Conservation (phyloP, 2,888 invertebrate genomes). For the Pherbina coryleti region DNA sequence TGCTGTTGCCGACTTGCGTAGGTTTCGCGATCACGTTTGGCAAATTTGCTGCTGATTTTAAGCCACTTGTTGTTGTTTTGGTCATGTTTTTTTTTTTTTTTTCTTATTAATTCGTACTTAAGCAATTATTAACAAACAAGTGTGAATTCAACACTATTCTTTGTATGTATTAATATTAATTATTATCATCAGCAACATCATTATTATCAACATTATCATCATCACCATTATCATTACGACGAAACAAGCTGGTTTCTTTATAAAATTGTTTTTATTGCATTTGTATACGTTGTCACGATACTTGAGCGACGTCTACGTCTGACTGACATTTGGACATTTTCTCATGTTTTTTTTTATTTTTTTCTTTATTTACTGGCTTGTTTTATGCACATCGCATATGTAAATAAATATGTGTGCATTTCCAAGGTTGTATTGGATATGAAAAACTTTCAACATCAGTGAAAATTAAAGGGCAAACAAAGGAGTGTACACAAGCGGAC, state of each 20-base stretch:
- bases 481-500: background rate
- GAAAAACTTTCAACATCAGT: slow-evolving; percentile 25
- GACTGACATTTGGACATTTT: slow-evolving; percentile 21
- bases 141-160: background rate
- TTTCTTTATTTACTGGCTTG: background rate
- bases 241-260: background rate
- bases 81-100: background rate
- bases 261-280: background rate
- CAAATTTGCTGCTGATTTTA: background rate
- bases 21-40: no score
- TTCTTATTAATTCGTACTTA: background rate
- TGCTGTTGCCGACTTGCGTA: no score
- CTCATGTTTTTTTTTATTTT: background rate
- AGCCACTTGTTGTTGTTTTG: slow-evolving; percentile 2
- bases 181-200: background rate
- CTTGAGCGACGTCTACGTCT: background rate
- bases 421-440: slow-evolving; percentile 21
- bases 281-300: slow-evolving; percentile 7
- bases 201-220: background rate
- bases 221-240: background rate
- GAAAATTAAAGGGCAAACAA: slow-evolving; percentile 3
- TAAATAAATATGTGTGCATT: slow-evolving; percentile 13
- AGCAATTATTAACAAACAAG: background rate
- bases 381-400: background rate
- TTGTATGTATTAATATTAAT: slow-evolving; percentile 3